A percentile compares a stretch with the other conserved stretches of the same genome.
phyloP scores from a whole-genome alignment of 2,888 invertebrate genomes.

The Clanis bilineata region DNA sequence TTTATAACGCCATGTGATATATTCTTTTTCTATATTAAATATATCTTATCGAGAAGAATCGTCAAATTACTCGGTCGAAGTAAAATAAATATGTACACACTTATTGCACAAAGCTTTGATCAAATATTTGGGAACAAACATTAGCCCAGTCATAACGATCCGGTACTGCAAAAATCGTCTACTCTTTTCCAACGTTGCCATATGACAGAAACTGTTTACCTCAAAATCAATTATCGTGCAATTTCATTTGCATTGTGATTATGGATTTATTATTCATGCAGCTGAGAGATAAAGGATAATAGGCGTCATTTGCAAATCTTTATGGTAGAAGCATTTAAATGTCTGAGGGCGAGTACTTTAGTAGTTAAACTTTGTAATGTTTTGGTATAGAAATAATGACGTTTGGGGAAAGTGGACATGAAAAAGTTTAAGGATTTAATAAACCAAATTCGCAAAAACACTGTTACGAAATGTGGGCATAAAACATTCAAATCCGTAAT shows the following conservation, averaged over 20 bases:
- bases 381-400: too few relatives aligned
- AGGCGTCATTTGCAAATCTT: too few relatives aligned
- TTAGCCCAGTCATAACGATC: neutral
- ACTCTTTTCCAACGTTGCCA: conserved; percentile 69
- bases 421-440: too few relatives aligned
- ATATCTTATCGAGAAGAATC: neutral
- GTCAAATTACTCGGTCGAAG: neutral
- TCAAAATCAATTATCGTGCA: conserved; percentile 56
- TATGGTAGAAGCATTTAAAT: too few relatives aligned
- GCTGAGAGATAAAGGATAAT: too few relatives aligned
- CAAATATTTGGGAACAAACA: neutral
- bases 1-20: neutral
- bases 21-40: neutral
- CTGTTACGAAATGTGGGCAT: too few relatives aligned
- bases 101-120: too few relatives aligned
- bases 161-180: neutral
- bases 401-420: too few relatives aligned
- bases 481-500: too few relatives aligned
- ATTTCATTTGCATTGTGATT: conserved; percentile 24
- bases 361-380: too few relatives aligned
- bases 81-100: neutral
- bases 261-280: neutral
- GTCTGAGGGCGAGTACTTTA: too few relatives aligned
- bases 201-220: conserved; percentile 73
- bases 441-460: too few relatives aligned